These are phyloP conservation scores for Nasonia oneida DNA, from an alignment of 2,888 invertebrate genomes.

Conservation along the genomic window DNA sequence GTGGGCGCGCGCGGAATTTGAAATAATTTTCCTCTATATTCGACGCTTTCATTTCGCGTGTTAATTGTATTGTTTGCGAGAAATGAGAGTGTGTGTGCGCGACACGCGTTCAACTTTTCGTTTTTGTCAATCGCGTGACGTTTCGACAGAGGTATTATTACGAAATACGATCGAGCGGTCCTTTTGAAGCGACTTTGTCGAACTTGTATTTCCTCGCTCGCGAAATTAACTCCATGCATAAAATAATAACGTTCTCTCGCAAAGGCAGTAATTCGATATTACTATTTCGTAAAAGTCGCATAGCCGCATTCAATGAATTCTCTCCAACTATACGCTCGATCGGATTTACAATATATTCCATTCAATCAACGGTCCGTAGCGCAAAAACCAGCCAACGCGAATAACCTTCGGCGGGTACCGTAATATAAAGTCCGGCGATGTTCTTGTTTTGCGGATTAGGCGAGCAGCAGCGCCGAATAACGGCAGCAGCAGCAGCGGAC, in stretches of 20 bases:
- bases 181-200: neutral
- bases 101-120: too few relatives aligned
- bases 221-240: too few relatives aligned
- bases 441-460: slow-evolving; percentile 5
- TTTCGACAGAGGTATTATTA: neutral
- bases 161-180: neutral
- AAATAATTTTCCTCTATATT: neutral
- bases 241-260: too few relatives aligned
- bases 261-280: too few relatives aligned
- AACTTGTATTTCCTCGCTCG: neutral
- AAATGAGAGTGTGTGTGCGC: too few relatives aligned
- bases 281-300: too few relatives aligned
- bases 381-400: neutral
- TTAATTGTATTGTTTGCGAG: neutral
- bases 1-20: neutral
- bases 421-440: neutral
- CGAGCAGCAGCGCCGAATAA: neutral
- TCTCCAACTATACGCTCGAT: too few relatives aligned
- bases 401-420: neutral
- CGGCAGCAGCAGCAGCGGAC: neutral
- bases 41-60: neutral
- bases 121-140: neutral
- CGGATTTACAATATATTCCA: neutral
- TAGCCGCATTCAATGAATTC: too few relatives aligned
- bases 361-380: neutral